A percentile compares a stretch with the other conserved stretches of the same genome.
These are phyloP conservation scores for Papilio polytes DNA, from an alignment of 1,140 invertebrate species.

Conservation along the genomic window DNA sequence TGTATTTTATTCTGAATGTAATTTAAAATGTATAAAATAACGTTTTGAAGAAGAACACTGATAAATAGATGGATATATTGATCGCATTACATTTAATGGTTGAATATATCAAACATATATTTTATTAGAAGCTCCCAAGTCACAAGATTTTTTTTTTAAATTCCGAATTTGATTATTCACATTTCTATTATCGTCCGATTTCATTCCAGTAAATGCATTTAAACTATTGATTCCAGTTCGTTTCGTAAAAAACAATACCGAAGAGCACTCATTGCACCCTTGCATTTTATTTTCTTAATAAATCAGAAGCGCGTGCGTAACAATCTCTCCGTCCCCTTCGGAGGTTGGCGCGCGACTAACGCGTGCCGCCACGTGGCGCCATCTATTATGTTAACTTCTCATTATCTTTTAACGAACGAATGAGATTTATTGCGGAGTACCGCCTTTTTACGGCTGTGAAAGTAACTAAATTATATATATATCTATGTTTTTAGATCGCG, in stretches of 20 bases:
- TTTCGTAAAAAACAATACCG: conserved; percentile 15
- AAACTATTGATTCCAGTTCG: conserved; percentile 19
- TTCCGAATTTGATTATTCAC: too few relatives aligned
- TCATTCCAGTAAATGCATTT: neutral
- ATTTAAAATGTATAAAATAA: conserved; percentile 6
- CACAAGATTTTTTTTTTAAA: too few relatives aligned
- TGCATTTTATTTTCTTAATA: conserved; percentile 45
- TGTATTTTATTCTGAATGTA: neutral
- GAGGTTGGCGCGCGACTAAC: conserved; percentile 62
- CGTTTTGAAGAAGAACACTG: conserved; percentile 4
- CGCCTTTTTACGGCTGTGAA: conserved; percentile 22
- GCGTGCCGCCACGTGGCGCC: conserved; percentile 65
- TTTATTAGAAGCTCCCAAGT: too few relatives aligned
- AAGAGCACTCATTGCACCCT: conserved; percentile 50
- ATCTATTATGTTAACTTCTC: conserved; percentile 64
- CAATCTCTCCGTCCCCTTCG: conserved; percentile 56
- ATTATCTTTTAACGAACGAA: conserved; percentile 58
- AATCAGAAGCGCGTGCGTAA: conserved; percentile 48
- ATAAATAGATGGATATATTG: neutral
- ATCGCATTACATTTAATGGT: too few relatives aligned
- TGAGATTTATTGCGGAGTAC: conserved; percentile 33
- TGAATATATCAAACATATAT: too few relatives aligned
- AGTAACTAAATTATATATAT: neutral
- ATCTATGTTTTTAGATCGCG: neutral
- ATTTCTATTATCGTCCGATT: too few relatives aligned